Conservation (phyloP, 2,888 invertebrate species). For the Caenorhabditis zanzibari region DNA sequence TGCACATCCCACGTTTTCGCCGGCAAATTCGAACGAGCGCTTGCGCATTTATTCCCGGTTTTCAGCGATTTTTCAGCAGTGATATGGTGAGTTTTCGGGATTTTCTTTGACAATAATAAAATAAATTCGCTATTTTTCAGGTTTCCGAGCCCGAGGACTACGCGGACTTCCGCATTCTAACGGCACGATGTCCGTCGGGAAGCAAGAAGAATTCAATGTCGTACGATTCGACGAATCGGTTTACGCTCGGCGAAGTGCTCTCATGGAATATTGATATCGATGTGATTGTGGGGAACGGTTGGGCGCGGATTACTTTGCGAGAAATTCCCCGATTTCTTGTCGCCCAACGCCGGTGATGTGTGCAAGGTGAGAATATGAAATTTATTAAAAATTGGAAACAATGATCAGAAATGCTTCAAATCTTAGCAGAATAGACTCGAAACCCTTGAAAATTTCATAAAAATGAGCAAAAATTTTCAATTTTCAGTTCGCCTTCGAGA, state of each 20-base stretch:
- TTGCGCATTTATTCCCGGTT: not conserved
- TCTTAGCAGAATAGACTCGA: no score
- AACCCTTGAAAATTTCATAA: no score
- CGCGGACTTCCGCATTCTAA: slow-evolving; percentile 60
- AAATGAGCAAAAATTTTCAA: no score
- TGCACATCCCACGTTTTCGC: slow-evolving; percentile 18
- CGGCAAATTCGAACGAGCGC: slow-evolving; percentile 1
- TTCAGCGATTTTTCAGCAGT: slow-evolving; percentile 10
- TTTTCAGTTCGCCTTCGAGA: no score
- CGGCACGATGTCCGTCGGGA: slow-evolving; percentile 48
- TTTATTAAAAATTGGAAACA: no score
- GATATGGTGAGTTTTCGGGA: slow-evolving; percentile 10
- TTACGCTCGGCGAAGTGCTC: slow-evolving; percentile 59
- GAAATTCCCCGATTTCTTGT: slow-evolving; percentile 71
- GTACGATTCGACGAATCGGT: slow-evolving; percentile 43
- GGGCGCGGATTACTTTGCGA: slow-evolving; percentile 56
- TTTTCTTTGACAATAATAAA: not conserved
- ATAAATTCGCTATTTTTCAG: not conserved
- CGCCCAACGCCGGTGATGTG: no score
- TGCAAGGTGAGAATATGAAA: no score
- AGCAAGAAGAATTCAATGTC: slow-evolving; percentile 56
- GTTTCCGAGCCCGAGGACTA: no score
- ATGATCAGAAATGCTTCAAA: no score
- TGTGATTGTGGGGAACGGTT: slow-evolving; percentile 57
- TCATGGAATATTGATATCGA: slow-evolving; percentile 61